Evolutionary conservation across 2,888 invertebrate genomes (phyloP).

Genomic region (Monoplex corrugatus): DNA sequence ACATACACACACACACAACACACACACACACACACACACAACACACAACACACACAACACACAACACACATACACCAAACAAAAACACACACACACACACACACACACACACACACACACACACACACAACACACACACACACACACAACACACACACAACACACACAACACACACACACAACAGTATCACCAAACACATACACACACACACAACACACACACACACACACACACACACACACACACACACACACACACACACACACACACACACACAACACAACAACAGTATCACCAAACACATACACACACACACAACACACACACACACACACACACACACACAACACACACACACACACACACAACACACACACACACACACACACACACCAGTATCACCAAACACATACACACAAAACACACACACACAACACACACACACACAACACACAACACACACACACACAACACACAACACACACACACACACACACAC

Average conservation of each 20-base stretch:
- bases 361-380: too few species aligned
- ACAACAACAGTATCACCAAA: too few species aligned
- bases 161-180: too few species aligned
- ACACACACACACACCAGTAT: too few species aligned
- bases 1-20: not conserved
- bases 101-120: not conserved
- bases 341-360: not conserved
- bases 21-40: not conserved
- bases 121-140: too few species aligned
- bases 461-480: too few species aligned
- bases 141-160: too few species aligned
- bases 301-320: not conserved
- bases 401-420: too few species aligned
- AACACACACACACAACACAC: too few species aligned
- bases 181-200: not conserved
- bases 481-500: too few species aligned
- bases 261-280: not conserved
- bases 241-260: not conserved
- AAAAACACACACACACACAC: not conserved
- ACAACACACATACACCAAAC: not conserved
- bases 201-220: not conserved
- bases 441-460: too few species aligned
- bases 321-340: not conserved
- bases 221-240: not conserved
- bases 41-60: too few species aligned